Conservation (phyloP, 2,113 vertebrate species). For the Pionites leucogaster region DNA sequence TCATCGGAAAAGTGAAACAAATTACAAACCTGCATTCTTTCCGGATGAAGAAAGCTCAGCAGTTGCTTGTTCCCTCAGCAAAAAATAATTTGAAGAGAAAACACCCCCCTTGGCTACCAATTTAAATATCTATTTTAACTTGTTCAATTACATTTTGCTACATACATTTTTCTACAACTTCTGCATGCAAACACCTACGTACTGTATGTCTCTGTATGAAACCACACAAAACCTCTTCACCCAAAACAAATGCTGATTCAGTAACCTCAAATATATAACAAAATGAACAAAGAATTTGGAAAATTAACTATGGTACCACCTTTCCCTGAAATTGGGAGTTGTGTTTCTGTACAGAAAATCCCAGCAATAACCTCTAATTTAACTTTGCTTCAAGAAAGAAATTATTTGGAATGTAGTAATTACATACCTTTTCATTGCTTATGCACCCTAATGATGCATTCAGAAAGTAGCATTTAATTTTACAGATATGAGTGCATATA, state of each 20-base stretch:
- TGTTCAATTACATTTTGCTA: not conserved
- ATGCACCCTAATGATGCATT: not conserved
- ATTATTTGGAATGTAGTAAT: not conserved
- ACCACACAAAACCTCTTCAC: not conserved
- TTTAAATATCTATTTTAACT: not conserved
- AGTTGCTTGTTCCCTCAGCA: not conserved
- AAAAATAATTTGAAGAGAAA: not conserved
- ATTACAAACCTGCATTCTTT: not conserved
- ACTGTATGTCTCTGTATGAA: not conserved
- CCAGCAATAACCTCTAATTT: not conserved
- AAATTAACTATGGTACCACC: not conserved
- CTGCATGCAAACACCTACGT: not conserved
- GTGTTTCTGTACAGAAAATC: not conserved
- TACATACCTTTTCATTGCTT: not conserved
- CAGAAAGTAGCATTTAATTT: not conserved
- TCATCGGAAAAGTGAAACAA: not conserved
- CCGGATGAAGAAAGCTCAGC: not conserved
- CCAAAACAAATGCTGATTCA: not conserved
- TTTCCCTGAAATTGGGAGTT: not conserved
- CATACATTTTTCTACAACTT: not conserved
- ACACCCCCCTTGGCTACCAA: not conserved
- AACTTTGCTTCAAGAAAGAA: not conserved
- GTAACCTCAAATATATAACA: not conserved
- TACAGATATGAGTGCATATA: not conserved
- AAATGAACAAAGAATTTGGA: not conserved